These are phyloP conservation scores for Molanna angustata DNA, from an alignment of 2,888 invertebrate genomes.

Conservation along the genomic window DNA sequence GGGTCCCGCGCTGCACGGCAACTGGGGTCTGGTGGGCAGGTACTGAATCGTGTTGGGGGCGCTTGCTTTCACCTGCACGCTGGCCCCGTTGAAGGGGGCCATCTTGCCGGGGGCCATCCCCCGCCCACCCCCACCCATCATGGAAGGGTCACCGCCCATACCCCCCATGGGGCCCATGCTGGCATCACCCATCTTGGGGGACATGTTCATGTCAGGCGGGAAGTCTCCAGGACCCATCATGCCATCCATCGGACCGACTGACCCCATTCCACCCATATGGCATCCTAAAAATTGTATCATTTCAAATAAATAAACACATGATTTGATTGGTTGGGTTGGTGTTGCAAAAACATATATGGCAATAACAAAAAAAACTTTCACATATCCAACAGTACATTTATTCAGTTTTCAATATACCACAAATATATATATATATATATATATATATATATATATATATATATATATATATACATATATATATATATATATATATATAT, in stretches of 20 bases:
- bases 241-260: slow-evolving; percentile 52
- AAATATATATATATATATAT: no score
- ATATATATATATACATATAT: no score
- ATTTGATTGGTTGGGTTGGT: no score
- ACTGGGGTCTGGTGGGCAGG: slow-evolving; percentile 91
- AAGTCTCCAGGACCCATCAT: slow-evolving; percentile 56
- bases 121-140: slow-evolving; percentile 72
- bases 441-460: no score
- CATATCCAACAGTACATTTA: no score
- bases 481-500: no score
- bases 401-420: no score
- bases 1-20: slow-evolving; percentile 65
- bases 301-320: no score
- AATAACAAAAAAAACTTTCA: no score
- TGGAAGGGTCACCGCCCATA: slow-evolving; percentile 55
- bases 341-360: no score
- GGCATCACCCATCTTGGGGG: slow-evolving; percentile 63
- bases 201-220: slow-evolving; percentile 57
- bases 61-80: slow-evolving; percentile 92
- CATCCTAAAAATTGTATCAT: no score
- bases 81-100: slow-evolving; percentile 62
- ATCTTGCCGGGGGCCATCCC: slow-evolving; percentile 57
- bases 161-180: slow-evolving; percentile 55
- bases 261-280: slow-evolving; percentile 54
- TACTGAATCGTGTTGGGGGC: slow-evolving; percentile 98